Conservation (phyloP, 2,888 invertebrate species). For the Bursaphelenchus okinawaensis region DNA sequence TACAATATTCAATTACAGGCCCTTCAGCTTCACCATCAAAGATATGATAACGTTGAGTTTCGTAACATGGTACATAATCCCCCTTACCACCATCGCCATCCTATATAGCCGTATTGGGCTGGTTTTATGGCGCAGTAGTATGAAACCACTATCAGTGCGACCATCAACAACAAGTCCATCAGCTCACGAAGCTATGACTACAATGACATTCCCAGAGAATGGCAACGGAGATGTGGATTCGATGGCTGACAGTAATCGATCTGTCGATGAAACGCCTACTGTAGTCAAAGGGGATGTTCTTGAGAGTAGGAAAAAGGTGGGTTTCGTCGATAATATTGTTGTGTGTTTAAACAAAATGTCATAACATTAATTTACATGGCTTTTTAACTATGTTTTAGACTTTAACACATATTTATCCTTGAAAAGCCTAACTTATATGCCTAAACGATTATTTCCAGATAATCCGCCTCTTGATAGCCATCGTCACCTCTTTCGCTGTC, state of each 20-base stretch:
- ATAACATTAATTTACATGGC: no score
- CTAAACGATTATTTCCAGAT: conserved; percentile 22
- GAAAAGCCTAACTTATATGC: no score
- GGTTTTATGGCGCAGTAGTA: conserved; percentile 69
- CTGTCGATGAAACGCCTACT: conserved; percentile 3
- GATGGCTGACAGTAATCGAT: conserved; percentile 10
- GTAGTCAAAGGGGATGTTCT: conserved; percentile 14
- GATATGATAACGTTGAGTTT: conserved; percentile 66
- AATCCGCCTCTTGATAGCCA: conserved; percentile 81
- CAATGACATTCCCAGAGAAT: neutral
- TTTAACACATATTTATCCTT: no score
- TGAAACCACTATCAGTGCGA: conserved; percentile 22
- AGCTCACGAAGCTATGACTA: neutral
- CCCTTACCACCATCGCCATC: conserved; percentile 72
- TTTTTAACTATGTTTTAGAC: no score
- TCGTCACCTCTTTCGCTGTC: conserved; percentile 79
- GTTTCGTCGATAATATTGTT: no score
- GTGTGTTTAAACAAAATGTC: no score
- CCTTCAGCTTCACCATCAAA: conserved; percentile 17
- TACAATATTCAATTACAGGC: no score
- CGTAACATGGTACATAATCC: conserved; percentile 74
- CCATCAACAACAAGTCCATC: conserved; percentile 9
- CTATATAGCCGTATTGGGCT: conserved; percentile 79
- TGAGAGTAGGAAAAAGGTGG: conserved; percentile 29
- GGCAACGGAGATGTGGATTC: neutral